Conservation (phyloP, 2,888 invertebrate species). For the Anoncus sp. region DNA sequence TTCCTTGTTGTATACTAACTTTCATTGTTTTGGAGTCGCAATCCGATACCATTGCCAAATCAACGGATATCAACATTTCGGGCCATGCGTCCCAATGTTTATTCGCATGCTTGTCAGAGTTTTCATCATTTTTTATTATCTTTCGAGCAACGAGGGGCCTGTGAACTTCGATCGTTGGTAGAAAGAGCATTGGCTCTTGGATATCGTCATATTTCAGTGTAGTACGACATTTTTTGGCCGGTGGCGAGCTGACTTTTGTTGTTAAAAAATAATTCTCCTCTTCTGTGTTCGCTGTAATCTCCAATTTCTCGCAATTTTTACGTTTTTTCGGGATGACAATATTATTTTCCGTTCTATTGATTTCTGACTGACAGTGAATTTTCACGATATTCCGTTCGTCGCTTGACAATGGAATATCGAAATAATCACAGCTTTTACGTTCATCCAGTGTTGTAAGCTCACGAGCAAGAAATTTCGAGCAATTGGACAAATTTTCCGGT, state of each 20-base stretch:
- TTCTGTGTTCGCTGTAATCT: not conserved
- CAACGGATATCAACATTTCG: constrained; percentile 61
- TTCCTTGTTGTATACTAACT: constrained; percentile 49
- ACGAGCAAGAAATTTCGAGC: not conserved
- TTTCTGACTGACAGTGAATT: not conserved
- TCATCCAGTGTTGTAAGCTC: not conserved
- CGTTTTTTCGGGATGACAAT: constrained; percentile 6
- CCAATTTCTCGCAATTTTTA: not conserved
- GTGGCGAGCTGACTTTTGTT: constrained; percentile 39
- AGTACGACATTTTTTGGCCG: constrained; percentile 63
- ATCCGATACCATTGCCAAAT: constrained; percentile 65
- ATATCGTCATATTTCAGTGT: constrained; percentile 63
- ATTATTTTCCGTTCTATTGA: not conserved
- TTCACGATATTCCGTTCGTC: not conserved
- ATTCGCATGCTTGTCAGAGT: constrained; percentile 25
- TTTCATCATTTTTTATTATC: constrained; percentile 24
- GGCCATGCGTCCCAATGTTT: constrained; percentile 52
- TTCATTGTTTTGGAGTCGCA: constrained; percentile 61
- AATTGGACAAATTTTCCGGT: not conserved
- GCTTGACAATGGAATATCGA: not conserved
- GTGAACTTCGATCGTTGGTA: constrained; percentile 18
- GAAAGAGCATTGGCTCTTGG: constrained; percentile 14
- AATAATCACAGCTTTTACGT: not conserved
- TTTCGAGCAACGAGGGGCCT: not conserved
- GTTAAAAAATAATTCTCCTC: constrained; percentile 12